Evolutionary conservation across 2,113 vertebrate species (phyloP), one percentile per base, ranked within the genome.

Genomic region (Xiphophorus maculatus): DNA sequence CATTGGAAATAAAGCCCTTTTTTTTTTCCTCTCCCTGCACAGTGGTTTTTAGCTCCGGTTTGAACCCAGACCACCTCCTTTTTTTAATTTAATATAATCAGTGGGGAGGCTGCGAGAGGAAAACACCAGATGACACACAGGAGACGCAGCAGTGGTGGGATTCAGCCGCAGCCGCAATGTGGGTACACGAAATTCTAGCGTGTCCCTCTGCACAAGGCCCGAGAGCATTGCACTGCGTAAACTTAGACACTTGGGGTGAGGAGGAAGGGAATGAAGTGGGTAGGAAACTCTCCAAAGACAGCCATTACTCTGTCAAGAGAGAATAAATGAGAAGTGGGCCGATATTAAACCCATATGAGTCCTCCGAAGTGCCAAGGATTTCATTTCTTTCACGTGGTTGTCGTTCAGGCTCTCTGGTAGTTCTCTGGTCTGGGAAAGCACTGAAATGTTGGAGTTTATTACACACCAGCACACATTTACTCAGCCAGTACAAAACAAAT

Each of bases 301-400:
- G 88, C 81, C 77, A 92, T 93, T 93, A 91, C 84, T 88, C 89
- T 93, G 91, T 91, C 88, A 91, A 83, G 85, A 84, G 74, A 86
- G 87, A 87, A 92, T 92, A 86, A 92, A 92, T 87, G 84, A 87
- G 84, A 92, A 88, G 84, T 81, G 85, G 91, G 82, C 71, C 76
- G 85, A 92, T 93, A 93, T 94, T 93, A 88, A 94, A 95, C 84
- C 91, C 93, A 94, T 93, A 94, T 94, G 93, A 93, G 91, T 84
- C 83, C 78, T 58, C 66, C 61, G 22, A 73, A 86, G 79, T 87
- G 92, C 92, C 92, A 93, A 90, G 77, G 29, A 76, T 67, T 83
- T 58, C 80, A 70, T 85, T 89, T 87, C 80, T 78, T 67, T 77
- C 83, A 88, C 85, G 84, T 84, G 87, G 80, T 81, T 78, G 82